Conservation (phyloP, 2,797 vertebrate genomes). For the Octomys mimax region DNA sequence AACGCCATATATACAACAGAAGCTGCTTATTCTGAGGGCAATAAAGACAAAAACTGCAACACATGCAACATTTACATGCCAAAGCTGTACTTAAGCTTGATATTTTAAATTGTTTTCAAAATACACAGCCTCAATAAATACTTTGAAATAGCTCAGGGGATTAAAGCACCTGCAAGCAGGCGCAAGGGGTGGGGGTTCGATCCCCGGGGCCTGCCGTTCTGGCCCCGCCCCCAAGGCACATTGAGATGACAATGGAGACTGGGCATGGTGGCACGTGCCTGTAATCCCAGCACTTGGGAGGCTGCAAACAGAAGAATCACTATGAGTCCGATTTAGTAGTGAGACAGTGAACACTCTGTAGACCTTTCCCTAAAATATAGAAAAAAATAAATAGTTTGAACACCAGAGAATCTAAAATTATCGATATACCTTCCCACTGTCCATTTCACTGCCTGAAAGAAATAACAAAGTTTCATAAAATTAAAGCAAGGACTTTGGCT, state of each 20-base stretch:
- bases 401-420: background rate
- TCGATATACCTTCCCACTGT: background rate
- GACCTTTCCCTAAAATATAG: too few relatives aligned
- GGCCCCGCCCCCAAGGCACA: too few relatives aligned
- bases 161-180: too few relatives aligned
- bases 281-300: too few relatives aligned
- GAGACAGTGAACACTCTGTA: too few relatives aligned
- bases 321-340: too few relatives aligned
- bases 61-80: background rate
- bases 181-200: too few relatives aligned
- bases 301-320: too few relatives aligned
- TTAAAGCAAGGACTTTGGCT: constrained; percentile 23
- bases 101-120: constrained; percentile 40
- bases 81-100: background rate
- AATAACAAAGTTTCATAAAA: constrained; percentile 48
- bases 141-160: background rate
- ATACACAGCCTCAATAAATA: constrained; percentile 26
- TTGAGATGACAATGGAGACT: too few relatives aligned
- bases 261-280: too few relatives aligned
- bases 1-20: background rate
- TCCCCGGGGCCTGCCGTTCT: too few relatives aligned
- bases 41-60: constrained; percentile 48
- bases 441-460: background rate
- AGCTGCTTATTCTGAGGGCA: background rate
- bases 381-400: constrained; percentile 11